Evolutionary conservation across 1,140 invertebrate species (phyloP).

Genomic region (Hycleus cichorii): DNA sequence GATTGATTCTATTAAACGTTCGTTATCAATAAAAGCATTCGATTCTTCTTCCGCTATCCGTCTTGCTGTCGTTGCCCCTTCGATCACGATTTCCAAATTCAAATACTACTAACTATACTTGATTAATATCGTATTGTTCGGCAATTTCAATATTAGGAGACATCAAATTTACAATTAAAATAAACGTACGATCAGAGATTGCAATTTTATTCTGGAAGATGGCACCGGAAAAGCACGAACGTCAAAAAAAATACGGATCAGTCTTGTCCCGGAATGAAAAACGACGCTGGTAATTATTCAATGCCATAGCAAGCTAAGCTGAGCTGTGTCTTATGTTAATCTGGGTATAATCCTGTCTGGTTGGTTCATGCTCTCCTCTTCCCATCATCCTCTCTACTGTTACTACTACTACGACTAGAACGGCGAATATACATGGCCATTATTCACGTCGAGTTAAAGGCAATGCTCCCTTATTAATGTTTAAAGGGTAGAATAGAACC

Average conservation of each 20-base stretch:
- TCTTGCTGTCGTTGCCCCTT: too few species aligned
- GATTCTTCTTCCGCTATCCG: too few species aligned
- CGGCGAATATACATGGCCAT: conserved; percentile 15
- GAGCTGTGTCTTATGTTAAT: conserved; percentile 42
- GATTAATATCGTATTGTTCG: too few species aligned
- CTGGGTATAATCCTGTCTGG: conserved; percentile 38
- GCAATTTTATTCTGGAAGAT: conserved; percentile 18
- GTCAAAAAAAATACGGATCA: not conserved
- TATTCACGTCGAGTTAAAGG: conserved; percentile 29
- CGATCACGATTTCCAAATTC: too few species aligned
- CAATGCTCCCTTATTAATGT: conserved; percentile 29
- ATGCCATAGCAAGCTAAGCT: conserved; percentile 39
- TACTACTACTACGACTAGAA: too few species aligned
- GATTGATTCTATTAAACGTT: too few species aligned
- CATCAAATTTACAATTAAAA: conserved; percentile 35
- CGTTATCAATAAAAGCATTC: too few species aligned
- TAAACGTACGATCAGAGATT: conserved; percentile 35
- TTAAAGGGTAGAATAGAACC: not conserved
- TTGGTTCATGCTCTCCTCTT: conserved; percentile 36
- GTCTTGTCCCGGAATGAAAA: conserved; percentile 25
- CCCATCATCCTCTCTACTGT: conserved; percentile 1
- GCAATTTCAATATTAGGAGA: too few species aligned
- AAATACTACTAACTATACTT: too few species aligned
- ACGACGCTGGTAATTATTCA: conserved; percentile 37
- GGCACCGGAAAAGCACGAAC: not conserved